Evolutionary conservation across 2,888 invertebrate species (phyloP).

Genomic region (Shargacucullia verbasci): DNA sequence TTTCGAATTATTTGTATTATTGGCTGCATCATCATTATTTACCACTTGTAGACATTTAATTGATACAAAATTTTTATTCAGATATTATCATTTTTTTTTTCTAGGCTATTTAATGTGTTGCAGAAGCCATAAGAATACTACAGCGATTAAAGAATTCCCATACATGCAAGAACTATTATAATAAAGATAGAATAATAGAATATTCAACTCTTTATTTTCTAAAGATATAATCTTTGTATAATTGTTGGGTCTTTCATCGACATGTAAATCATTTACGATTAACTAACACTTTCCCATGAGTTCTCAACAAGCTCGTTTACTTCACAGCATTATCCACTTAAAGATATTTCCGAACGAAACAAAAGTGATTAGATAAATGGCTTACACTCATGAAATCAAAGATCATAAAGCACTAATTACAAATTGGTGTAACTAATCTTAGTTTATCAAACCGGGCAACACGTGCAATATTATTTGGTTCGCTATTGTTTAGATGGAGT

Average conservation of each 20-base stretch:
- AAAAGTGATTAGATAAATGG: conserved; percentile 55
- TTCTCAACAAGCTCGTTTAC: conserved; percentile 43
- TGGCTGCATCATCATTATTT: too few species aligned
- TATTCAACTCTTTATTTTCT: too few species aligned
- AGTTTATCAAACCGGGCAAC: conserved; percentile 52
- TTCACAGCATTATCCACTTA: conserved; percentile 47
- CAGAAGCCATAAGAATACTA: too few species aligned
- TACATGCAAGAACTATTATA: too few species aligned
- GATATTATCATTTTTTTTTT: too few species aligned
- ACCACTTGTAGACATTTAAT: too few species aligned
- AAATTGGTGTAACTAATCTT: conserved; percentile 57
- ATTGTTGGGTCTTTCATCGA: conserved; percentile 36
- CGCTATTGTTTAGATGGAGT: conserved; percentile 63
- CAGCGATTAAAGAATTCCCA: too few species aligned
- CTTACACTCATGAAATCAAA: conserved; percentile 54
- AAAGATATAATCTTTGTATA: conserved; percentile 11
- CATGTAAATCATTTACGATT: conserved; percentile 36
- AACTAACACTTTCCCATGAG: conserved; percentile 52
- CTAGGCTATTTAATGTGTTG: too few species aligned
- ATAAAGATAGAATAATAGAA: too few species aligned
- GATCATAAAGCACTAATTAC: conserved; percentile 60
- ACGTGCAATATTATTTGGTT: conserved; percentile 56
- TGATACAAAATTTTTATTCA: too few species aligned
- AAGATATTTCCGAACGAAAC: conserved; percentile 43
- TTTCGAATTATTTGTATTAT: too few species aligned